Evolutionary conservation across 2,113 vertebrate genomes (phyloP).

Genomic region (Tor tambroides): DNA sequence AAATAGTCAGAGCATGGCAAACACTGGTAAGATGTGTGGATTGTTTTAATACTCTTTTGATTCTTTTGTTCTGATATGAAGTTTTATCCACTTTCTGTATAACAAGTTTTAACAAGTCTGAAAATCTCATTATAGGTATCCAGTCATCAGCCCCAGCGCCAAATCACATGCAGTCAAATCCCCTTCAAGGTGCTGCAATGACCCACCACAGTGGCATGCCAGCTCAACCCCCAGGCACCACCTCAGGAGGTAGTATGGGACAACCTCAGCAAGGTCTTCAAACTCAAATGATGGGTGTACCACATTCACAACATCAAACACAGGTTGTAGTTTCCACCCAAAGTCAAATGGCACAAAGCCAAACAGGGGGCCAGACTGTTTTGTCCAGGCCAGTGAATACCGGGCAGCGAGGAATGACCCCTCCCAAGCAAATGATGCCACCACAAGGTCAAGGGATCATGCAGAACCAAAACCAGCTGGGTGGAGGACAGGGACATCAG

Average conservation of each 20-base stretch:
- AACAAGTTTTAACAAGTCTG: not conserved
- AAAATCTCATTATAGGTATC: constrained; percentile 75
- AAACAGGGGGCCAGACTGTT: constrained; percentile 87
- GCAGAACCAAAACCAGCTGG: constrained; percentile 91
- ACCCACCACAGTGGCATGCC: constrained; percentile 89
- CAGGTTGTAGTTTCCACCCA: constrained; percentile 92
- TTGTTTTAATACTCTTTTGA: not conserved
- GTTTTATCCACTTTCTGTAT: not conserved
- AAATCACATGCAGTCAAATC: constrained; percentile 88
- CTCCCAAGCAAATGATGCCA: constrained; percentile 95
- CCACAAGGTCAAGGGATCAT: constrained; percentile 94
- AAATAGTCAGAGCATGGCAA: constrained; percentile 81
- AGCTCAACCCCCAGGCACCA: constrained; percentile 81
- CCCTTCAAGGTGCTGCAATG: constrained; percentile 89
- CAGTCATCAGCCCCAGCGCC: constrained; percentile 83
- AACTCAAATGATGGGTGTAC: constrained; percentile 90
- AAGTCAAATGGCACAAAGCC: constrained; percentile 89
- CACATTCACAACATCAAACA: constrained; percentile 87
- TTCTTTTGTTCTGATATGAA: not conserved
- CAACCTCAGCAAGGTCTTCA: constrained; percentile 89
- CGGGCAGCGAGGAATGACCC: constrained; percentile 93
- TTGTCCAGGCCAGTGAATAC: constrained; percentile 91
- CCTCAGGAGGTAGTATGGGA: constrained; percentile 83
- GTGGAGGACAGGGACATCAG: constrained; percentile 92
- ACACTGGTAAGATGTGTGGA: constrained; percentile 81